Conservation (phyloP, 2,888 invertebrate species). For the Melieria picta region DNA sequence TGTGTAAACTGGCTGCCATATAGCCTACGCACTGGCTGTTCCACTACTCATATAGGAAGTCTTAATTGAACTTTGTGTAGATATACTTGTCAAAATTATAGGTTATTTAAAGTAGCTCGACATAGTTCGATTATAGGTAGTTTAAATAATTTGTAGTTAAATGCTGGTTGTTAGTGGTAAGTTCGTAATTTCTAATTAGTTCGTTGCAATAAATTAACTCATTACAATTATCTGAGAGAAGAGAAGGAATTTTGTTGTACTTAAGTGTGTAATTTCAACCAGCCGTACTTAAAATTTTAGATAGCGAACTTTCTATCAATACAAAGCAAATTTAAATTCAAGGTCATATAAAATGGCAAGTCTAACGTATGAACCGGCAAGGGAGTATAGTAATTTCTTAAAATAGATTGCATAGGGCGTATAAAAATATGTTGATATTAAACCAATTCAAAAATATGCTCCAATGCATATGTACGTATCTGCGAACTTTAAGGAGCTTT, state of each 20-base stretch:
- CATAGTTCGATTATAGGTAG: conserved; percentile 9
- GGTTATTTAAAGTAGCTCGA: background rate
- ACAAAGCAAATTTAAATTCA: background rate
- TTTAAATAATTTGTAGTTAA: background rate
- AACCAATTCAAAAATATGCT: too few species aligned
- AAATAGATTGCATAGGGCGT: too few species aligned
- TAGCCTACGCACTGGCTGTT: background rate
- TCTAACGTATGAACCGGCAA: too few species aligned
- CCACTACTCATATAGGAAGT: conserved; percentile 6
- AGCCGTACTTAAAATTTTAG: background rate
- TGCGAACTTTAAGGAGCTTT: too few species aligned
- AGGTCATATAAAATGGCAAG: too few species aligned
- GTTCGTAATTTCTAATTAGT: background rate
- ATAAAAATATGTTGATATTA: too few species aligned
- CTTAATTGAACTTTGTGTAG: conserved; percentile 1
- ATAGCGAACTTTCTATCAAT: too few species aligned
- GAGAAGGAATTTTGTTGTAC: background rate
- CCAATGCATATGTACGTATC: too few species aligned
- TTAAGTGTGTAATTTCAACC: background rate
- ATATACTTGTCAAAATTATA: too few species aligned
- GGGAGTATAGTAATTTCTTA: too few species aligned
- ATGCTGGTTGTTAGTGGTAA: background rate
- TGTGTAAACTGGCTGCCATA: too few species aligned
- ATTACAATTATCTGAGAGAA: background rate
- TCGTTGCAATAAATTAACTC: background rate